These are phyloP conservation scores for Drosophila yakuba DNA, from an alignment of 1,140 invertebrate species.

Conservation along the genomic window DNA sequence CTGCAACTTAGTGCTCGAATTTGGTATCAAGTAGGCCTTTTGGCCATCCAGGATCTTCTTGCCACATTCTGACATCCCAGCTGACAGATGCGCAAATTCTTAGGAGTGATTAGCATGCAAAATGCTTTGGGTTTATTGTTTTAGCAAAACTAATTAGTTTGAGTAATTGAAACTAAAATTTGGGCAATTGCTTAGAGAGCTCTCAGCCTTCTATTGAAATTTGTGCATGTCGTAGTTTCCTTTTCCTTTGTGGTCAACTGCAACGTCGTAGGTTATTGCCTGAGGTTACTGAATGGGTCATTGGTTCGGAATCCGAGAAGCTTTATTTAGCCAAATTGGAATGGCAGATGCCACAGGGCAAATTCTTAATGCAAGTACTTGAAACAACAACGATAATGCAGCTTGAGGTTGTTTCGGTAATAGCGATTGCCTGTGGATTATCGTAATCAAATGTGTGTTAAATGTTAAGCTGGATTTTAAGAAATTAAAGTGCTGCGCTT, in stretches of 20 bases:
- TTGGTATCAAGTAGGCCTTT: slow-evolving; percentile 64
- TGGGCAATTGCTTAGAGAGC: slow-evolving; percentile 13
- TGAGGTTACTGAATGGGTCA: background rate
- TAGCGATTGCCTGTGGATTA: background rate
- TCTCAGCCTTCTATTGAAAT: background rate
- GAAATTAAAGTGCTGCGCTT: background rate
- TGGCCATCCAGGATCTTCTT: slow-evolving; percentile 10
- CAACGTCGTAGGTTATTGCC: slow-evolving; percentile 26
- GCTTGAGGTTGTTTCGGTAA: slow-evolving; percentile 2
- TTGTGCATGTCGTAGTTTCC: slow-evolving; percentile 8
- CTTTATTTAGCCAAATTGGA: slow-evolving; percentile 22
- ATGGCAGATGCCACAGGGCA: slow-evolving; percentile 18
- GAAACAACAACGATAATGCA: slow-evolving; percentile 3
- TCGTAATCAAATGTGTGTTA: background rate
- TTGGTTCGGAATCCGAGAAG: background rate
- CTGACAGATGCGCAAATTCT: slow-evolving; percentile 63
- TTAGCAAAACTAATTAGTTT: slow-evolving; percentile 79
- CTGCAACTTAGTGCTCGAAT: slow-evolving; percentile 29
- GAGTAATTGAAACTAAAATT: slow-evolving; percentile 72
- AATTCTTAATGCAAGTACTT: slow-evolving; percentile 15
- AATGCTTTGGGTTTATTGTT: slow-evolving; percentile 70
- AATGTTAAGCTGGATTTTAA: background rate
- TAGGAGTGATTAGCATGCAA: slow-evolving; percentile 67
- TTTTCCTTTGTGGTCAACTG: slow-evolving; percentile 24
- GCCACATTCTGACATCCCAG: slow-evolving; percentile 8